Base-by-base conservation (phyloP, 2,888 invertebrate species). In the Mylabris sibirica region DNA sequence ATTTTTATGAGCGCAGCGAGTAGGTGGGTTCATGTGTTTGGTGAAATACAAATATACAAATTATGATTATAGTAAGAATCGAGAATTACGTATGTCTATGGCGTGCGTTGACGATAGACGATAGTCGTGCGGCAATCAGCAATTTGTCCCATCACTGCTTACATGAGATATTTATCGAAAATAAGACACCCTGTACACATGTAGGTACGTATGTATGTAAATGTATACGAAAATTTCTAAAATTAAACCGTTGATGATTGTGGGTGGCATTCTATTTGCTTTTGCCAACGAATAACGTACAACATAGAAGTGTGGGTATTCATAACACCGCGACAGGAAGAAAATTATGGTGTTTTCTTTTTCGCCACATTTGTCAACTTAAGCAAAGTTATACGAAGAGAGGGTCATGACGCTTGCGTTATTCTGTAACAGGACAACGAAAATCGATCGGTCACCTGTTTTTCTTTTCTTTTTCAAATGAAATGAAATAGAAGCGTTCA, bases 341-440 rank as follows among this genome's bases (percentile, higher is more conserved):
- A 12, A 38, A 38, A 14, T 38, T 38, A 12, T 35, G 35, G n/a
- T n/a, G n/a, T n/a, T n/a, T n/a, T 14, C 3, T 12, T 14, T 35
- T 6, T 44, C n/a, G 8, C 41, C 17, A 17, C 41, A 44, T 38
- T 49, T 53, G 53, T 22, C 20, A 53, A 53, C 24, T 53, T 53
- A 24, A 53, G 22, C 9, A 49, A 17, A 17, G 49, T 9, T 20
- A 22, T 53, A 30, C 30, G 30, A 6, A 49, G 65, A 64, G 63
- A 67, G 64, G 71, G 71, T 71, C 71, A 68, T 61, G 60, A 66
- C 71, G 71, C 71, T 62, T 71, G 71, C 71, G 71, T 68, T 64
- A 63, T 66, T 66, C 59, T 44, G 34, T 65, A 63, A 64, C 61
- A 66, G 64, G 66, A 9, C 20, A 17, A 0, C 68, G 65, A 70